Evolutionary conservation across 2,797 vertebrate species (phyloP), one percentile per base, ranked within the genome.

Genomic region (Diplodus sargus): DNA sequence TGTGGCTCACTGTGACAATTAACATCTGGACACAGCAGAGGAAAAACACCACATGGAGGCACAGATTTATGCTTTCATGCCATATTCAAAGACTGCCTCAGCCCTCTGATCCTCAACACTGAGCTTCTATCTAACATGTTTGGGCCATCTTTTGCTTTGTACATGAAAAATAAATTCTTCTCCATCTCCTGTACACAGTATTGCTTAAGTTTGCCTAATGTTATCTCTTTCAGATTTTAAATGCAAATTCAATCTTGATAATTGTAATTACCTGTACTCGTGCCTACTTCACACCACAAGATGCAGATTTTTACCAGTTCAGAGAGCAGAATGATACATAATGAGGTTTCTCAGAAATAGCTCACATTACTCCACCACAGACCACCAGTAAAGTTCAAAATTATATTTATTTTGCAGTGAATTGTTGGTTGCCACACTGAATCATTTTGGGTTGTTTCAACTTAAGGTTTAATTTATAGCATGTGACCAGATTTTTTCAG

Each of bases 61-160:
- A 75, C 57, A 79, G 42, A 87, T 81, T 77, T 62, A 57, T 72
- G 78, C 81, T 89, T 85, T 89, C 53, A 84, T 83, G 79, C 69
- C 59, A 18, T 28, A 75, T 88, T 88, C 78, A 87, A 85, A 89
- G 84, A 54, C 75, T 10, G 34, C 30, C 43, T 76, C 48, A 2
- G 65, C 59, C 78, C 54, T 72, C 59, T 78, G 23, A 3, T 63
- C 43, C 56, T 64, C 58, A 76, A 54, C 53, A 65, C 49, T 16
- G 64, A 71, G 58, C 79, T 76, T 61, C 60, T 25, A 77, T 78
- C 59, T 53, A 57, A 74, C 42, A 45, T 22, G n/a, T 43, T 20
- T 0, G 12, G 34, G 43, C 64, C 61, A 49, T 76, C 30, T 63
- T 79, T 54, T 57, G 47, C 61, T 61, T 73, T 28, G 62, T 39